These are phyloP conservation scores for Armadillidium nasatum DNA, from an alignment of 1,140 invertebrate genomes.

Conservation along the genomic window DNA sequence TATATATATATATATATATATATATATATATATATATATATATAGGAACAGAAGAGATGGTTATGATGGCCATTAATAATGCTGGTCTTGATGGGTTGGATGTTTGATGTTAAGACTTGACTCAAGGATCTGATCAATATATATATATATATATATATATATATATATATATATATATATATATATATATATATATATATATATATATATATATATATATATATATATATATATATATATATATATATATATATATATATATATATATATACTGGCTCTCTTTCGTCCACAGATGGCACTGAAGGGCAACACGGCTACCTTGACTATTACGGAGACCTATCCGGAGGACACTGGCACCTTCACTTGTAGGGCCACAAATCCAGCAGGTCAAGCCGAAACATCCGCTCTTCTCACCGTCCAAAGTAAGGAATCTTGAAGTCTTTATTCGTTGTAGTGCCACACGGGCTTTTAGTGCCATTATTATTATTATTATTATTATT, in stretches of 20 bases:
- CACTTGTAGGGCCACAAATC: conserved; percentile 82
- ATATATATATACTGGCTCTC: conserved; percentile 16
- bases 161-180: too few relatives aligned
- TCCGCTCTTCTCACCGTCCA: conserved; percentile 89
- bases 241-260: conserved; percentile 19
- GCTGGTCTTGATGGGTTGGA: too few relatives aligned
- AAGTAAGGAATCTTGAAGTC: conserved; percentile 62
- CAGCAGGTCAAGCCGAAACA: conserved; percentile 83
- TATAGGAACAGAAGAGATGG: too few relatives aligned
- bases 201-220: conserved; percentile 11
- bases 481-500: too few relatives aligned
- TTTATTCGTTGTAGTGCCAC: neutral
- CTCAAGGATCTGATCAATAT: too few relatives aligned
- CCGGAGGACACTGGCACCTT: conserved; percentile 90
- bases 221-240: conserved; percentile 13
- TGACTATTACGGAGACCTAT: conserved; percentile 84
- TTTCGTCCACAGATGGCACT: conserved; percentile 71
- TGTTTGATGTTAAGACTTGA: too few relatives aligned
- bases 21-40: too few relatives aligned
- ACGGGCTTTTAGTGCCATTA: too few relatives aligned
- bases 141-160: neutral
- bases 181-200: neutral
- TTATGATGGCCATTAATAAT: too few relatives aligned
- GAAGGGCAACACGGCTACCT: conserved; percentile 79
- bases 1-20: too few relatives aligned